Conservation (phyloP, 2,888 invertebrate species). For the Eugnorisma glareosa region DNA sequence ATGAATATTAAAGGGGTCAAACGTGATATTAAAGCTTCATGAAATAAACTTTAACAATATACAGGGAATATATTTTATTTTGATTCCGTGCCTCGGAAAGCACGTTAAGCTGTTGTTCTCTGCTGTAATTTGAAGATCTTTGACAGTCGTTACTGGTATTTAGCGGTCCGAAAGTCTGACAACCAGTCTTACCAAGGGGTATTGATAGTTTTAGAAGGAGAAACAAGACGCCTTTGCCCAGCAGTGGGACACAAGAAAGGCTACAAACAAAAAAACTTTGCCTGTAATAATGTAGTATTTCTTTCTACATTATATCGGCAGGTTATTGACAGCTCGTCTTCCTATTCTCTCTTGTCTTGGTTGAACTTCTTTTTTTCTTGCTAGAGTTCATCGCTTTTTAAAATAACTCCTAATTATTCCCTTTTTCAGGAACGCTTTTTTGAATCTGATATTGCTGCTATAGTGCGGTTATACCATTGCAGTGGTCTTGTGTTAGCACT, state of each 20-base stretch:
- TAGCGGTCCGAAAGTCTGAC: neutral
- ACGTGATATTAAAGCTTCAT: conserved; percentile 17
- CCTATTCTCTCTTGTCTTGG: too few species aligned
- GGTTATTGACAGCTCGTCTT: too few species aligned
- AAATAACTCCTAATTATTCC: neutral
- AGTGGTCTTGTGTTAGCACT: neutral
- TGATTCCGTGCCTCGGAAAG: neutral
- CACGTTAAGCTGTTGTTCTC: neutral
- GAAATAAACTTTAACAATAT: conserved; percentile 7
- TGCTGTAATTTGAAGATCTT: neutral
- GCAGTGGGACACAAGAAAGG: too few species aligned
- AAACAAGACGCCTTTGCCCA: too few species aligned
- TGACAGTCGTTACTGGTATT: neutral
- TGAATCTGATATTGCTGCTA: neutral
- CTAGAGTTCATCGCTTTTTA: neutral
- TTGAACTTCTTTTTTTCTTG: neutral
- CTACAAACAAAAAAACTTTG: too few species aligned
- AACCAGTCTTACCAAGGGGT: neutral
- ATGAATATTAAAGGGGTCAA: conserved; percentile 41
- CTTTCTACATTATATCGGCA: too few species aligned
- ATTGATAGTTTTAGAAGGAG: neutral
- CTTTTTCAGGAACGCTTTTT: neutral
- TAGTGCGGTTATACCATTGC: too few species aligned
- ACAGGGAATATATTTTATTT: conserved; percentile 3
- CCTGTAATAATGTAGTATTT: too few species aligned